Evolutionary conservation across 2,797 vertebrate genomes (phyloP), one percentile per base, ranked within the genome.

Genomic region (Oreortyx pictus): DNA sequence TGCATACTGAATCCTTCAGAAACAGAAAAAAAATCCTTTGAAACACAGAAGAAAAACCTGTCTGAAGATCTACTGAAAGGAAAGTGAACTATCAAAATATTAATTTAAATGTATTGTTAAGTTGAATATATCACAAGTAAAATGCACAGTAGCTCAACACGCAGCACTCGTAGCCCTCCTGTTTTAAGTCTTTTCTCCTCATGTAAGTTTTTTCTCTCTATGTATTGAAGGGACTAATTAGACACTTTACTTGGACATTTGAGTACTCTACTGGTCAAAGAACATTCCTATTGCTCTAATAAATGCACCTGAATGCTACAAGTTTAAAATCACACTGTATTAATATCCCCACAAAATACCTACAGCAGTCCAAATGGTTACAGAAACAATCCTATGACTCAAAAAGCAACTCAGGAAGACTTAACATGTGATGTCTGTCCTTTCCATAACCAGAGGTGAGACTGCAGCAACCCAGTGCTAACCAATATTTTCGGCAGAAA

Each of bases 391-490:
- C 7, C 8, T 35, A 56, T 83, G 8, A n/a, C 19, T 62, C 39
- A 74, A 60, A 83, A 67, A 19, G 19, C 16, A 59, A 0, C 9
- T 13, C 11, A 20, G 35, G 41, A 7, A 50, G 4, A 27, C 31
- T 52, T 4, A 44, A 6, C 4, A 41, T 27, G 7, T 1, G 5
- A 16, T 11, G 66, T 5, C 29, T 13, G 14, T 23, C 18, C 52
- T 37, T 17, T 6, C 29, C 5, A 54, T 39, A 66, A 18, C 4
- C 4, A 11, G 54, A 49, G 1, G 1, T 3, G 3, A 17, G 2
- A 9, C 8, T 67, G 31, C 14, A 57, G 19, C 9, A 59, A 41
- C 25, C 27, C 12, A 47, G 6, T 0, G 2, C 24, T 73, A 8
- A 13, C 12, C 3, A 39, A 22, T 13, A 8, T 17, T 12, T 60